A percentile compares a stretch with the other conserved stretches of the same genome.
These are phyloP conservation scores for Takifugu flavidus DNA, from an alignment of 2,113 vertebrate genomes.

Conservation along the genomic window DNA sequence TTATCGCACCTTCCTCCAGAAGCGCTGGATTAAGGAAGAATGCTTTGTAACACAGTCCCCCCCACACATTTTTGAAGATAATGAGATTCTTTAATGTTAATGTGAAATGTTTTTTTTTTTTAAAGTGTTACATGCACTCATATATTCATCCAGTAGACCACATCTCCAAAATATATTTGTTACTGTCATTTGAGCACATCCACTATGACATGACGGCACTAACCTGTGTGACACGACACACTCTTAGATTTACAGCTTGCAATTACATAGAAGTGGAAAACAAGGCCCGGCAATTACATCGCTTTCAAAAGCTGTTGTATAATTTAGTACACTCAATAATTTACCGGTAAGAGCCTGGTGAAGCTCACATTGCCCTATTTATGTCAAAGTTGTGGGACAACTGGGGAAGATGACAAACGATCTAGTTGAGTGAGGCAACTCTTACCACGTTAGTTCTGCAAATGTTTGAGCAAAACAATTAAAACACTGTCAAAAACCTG, in stretches of 20 bases:
- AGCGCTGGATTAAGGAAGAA: too few species aligned
- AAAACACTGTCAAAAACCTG: too few species aligned
- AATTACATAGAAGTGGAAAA: slow-evolving; percentile 50
- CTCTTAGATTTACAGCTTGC: slow-evolving; percentile 6
- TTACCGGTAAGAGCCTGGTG: slow-evolving; percentile 75
- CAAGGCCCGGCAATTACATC: slow-evolving; percentile 57
- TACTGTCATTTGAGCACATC: too few species aligned
- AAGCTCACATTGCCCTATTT: slow-evolving; percentile 82
- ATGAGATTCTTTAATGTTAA: too few species aligned
- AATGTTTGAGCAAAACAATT: not conserved
- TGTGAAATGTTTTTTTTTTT: too few species aligned
- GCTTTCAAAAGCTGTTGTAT: slow-evolving; percentile 69
- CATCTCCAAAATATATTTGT: not conserved
- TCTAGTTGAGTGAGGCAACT: slow-evolving; percentile 78
- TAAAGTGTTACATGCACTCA: too few species aligned
- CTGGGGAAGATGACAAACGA: slow-evolving; percentile 77
- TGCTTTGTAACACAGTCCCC: too few species aligned
- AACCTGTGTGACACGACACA: too few species aligned
- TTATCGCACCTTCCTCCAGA: too few species aligned
- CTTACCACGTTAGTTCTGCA: slow-evolving; percentile 44
- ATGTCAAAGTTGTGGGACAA: slow-evolving; percentile 87
- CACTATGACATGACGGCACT: too few species aligned
- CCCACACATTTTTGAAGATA: too few species aligned
- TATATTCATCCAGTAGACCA: too few species aligned
- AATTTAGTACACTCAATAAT: slow-evolving; percentile 76